Conservation (phyloP, 1,140 invertebrate genomes). For the Nasonia vitripennis region DNA sequence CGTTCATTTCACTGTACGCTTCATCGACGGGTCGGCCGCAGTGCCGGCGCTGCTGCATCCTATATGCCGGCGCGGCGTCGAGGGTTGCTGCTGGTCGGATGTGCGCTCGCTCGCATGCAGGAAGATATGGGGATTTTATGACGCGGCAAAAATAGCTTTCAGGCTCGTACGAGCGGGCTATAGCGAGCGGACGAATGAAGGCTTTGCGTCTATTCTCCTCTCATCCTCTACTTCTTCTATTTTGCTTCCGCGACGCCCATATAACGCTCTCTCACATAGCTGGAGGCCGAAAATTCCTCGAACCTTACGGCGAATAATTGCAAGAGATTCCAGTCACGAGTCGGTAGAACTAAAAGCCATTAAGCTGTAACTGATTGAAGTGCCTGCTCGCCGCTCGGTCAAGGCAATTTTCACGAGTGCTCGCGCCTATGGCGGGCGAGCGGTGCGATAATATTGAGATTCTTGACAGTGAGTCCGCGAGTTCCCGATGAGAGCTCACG, state of each 20-base stretch:
- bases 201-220: neutral
- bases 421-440: neutral
- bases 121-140: constrained; percentile 1
- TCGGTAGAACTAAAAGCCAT: neutral
- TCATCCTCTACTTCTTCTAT: neutral
- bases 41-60: neutral
- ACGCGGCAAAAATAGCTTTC: constrained; percentile 1
- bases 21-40: neutral
- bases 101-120: neutral
- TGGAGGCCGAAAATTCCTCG: neutral
- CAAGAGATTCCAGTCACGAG: neutral
- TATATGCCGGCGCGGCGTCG: neutral
- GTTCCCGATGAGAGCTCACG: neutral
- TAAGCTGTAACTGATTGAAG: constrained; percentile 4
- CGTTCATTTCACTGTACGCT: neutral
- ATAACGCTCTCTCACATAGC: neutral
- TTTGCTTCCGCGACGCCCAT: neutral
- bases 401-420: neutral
- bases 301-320: neutral
- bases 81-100: neutral
- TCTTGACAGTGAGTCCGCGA: neutral
- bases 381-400: neutral
- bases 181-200: neutral
- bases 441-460: neutral
- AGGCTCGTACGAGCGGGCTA: neutral